phyloP scores from a whole-genome alignment of 2,113 vertebrate genomes.

The Phycodurus eques region DNA sequence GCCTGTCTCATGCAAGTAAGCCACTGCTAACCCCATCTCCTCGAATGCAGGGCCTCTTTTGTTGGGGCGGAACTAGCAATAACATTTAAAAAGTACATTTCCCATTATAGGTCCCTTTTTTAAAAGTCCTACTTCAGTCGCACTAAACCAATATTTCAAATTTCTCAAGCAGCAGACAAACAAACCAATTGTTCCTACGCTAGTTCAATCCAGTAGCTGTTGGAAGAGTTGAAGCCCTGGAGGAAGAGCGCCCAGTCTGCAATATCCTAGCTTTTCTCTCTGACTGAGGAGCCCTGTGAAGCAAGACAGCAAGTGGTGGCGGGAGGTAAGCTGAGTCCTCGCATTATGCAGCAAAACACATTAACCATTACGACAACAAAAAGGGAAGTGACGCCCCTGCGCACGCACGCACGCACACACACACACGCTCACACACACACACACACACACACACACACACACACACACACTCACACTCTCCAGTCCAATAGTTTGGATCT shows the following conservation, averaged over 20 bases:
- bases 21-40: neutral
- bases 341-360: slow-evolving; percentile 52
- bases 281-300: slow-evolving; percentile 56
- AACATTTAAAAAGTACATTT: neutral
- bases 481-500: slow-evolving; percentile 14
- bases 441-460: too few species aligned
- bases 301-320: slow-evolving; percentile 38
- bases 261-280: slow-evolving; percentile 62
- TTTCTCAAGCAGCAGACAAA: neutral
- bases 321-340: slow-evolving; percentile 49
- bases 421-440: neutral
- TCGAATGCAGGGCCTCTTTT: neutral
- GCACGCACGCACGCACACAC: neutral
- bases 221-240: slow-evolving; percentile 48
- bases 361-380: slow-evolving; percentile 36
- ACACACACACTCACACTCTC: neutral
- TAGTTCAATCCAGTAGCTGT: slow-evolving; percentile 41
- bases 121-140: neutral
- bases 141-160: neutral
- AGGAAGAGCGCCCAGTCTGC: slow-evolving; percentile 50
- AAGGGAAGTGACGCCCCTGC: slow-evolving; percentile 55
- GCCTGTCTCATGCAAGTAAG: too few species aligned
- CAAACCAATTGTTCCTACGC: slow-evolving; percentile 21
- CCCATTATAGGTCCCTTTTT: neutral
- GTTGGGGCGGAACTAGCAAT: neutral